Evolutionary conservation across 53 echinoderm and acorn worm species (phyloP).

Genomic region (Actinopyga echinites): DNA sequence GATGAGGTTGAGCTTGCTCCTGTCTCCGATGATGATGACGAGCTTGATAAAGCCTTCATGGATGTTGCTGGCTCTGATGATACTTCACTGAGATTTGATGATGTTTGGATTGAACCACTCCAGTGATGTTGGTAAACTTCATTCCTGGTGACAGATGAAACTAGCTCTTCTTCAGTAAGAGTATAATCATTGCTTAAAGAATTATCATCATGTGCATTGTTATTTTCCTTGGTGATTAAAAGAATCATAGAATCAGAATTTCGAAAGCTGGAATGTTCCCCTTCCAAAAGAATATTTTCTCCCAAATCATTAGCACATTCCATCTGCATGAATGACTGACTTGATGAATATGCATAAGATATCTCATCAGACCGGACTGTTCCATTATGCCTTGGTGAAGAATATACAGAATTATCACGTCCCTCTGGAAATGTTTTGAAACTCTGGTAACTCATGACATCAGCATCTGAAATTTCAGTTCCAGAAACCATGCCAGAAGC

Average conservation of each 20-base stretch:
- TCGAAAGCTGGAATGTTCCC: no score
- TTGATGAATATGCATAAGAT: conserved; percentile 13
- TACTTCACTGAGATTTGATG: neutral
- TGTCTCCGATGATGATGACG: neutral
- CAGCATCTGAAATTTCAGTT: neutral
- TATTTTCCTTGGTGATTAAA: no score
- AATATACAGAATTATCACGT: neutral
- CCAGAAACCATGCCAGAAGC: no score
- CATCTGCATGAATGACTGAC: neutral
- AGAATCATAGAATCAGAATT: no score
- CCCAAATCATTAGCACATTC: no score
- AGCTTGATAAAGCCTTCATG: neutral
- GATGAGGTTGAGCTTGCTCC: neutral
- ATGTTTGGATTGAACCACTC: neutral
- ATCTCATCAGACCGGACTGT: neutral
- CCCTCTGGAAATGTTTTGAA: neutral
- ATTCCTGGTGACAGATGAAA: neutral
- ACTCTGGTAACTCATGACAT: neutral
- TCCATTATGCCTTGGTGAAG: neutral
- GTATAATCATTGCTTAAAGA: no score
- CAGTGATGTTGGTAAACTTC: neutral
- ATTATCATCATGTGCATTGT: no score
- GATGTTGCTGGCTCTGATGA: neutral
- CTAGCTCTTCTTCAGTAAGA: neutral
- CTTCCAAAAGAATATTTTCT: no score